Conservation (phyloP, 2,797 vertebrate genomes). For the Enoplosus armatus region DNA sequence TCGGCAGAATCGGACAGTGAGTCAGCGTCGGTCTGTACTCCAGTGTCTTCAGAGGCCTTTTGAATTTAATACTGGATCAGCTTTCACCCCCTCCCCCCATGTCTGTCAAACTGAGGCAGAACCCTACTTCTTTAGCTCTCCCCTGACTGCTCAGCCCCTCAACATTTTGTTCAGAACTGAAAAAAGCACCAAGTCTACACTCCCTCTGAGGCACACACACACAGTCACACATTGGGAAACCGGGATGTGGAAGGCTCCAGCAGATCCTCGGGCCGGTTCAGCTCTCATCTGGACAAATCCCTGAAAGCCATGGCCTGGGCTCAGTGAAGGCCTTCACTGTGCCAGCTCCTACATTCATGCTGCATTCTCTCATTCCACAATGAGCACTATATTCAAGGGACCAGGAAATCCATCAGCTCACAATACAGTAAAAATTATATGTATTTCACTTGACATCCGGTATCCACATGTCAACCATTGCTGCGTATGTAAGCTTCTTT, state of each 20-base stretch:
- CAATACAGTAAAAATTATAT: slow-evolving; percentile 41
- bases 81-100: slow-evolving; percentile 6
- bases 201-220: slow-evolving; percentile 45
- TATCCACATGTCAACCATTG: slow-evolving; percentile 58
- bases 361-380: slow-evolving; percentile 41
- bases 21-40: background rate
- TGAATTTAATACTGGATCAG: slow-evolving; percentile 20
- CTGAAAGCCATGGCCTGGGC: slow-evolving; percentile 45
- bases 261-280: slow-evolving; percentile 51
- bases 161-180: slow-evolving; percentile 39
- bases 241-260: slow-evolving; percentile 39
- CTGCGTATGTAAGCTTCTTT: slow-evolving; percentile 51
- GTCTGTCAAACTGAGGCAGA: slow-evolving; percentile 27
- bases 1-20: background rate
- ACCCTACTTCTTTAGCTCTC: slow-evolving; percentile 17
- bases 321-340: slow-evolving; percentile 30
- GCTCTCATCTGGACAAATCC: slow-evolving; percentile 71
- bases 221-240: slow-evolving; percentile 28
- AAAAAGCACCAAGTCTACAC: slow-evolving; percentile 21
- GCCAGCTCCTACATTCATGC: slow-evolving; percentile 50
- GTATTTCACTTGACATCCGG: slow-evolving; percentile 56
- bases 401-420: slow-evolving; percentile 49
- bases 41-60: slow-evolving; percentile 18
- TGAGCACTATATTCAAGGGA: slow-evolving; percentile 41
- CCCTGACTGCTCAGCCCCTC: slow-evolving; percentile 15